A percentile compares a stretch with the other conserved stretches of the same genome.
Evolutionary conservation across 1,140 invertebrate genomes (phyloP).

Genomic region (Bemisia tabaci): DNA sequence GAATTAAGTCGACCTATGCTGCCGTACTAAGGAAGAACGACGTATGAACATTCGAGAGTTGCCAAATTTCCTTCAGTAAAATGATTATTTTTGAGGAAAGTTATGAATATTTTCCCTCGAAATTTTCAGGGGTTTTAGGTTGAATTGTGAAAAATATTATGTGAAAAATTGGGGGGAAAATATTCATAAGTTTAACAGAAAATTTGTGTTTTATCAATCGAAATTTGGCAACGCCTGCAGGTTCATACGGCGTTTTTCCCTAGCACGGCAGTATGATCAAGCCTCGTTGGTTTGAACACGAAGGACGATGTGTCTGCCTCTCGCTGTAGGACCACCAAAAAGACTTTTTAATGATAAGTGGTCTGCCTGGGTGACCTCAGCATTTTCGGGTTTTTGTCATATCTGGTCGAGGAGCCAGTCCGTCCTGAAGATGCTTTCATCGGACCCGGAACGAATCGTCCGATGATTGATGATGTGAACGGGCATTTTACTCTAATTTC

Average conservation of each 20-base stretch:
- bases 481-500: too few species aligned
- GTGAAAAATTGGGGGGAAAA: background rate
- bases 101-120: too few species aligned
- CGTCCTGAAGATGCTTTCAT: background rate
- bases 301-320: background rate
- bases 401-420: background rate
- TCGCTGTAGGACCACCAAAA: background rate
- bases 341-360: background rate
- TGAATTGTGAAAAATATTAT: too few species aligned
- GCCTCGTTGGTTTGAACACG: background rate
- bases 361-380: background rate
- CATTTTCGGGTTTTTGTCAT: background rate
- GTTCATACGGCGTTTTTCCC: background rate
- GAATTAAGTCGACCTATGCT: background rate
- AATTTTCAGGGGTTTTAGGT: too few species aligned
- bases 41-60: too few species aligned
- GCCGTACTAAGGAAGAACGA: background rate
- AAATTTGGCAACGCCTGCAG: background rate
- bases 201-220: background rate
- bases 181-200: background rate
- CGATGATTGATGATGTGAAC: background rate
- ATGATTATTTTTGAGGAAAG: too few species aligned
- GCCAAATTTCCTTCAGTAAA: too few species aligned
- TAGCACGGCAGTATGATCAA: background rate
- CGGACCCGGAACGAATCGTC: background rate